phyloP scores from a whole-genome alignment of 2,888 invertebrate genomes.

The Pharmacophagus antenor region DNA sequence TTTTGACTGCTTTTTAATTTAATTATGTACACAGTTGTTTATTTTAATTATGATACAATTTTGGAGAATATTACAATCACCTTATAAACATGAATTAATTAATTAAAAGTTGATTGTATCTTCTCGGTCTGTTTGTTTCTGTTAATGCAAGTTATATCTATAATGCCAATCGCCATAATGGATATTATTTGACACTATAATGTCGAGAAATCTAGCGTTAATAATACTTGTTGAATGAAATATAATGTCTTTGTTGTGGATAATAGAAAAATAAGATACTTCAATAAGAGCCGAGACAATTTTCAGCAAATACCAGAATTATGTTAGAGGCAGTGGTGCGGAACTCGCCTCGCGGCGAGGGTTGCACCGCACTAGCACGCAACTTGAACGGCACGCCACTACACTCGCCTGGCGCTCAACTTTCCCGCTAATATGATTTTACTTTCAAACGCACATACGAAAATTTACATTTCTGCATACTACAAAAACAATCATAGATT shows the following conservation, averaged over 20 bases:
- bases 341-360: slow-evolving; percentile 54
- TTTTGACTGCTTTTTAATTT: too few relatives aligned
- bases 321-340: slow-evolving; percentile 60
- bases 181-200: too few relatives aligned
- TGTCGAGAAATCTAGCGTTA: neutral
- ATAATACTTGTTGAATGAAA: neutral
- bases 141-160: too few relatives aligned
- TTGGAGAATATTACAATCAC: too few relatives aligned
- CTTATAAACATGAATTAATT: too few relatives aligned
- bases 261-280: slow-evolving; percentile 14
- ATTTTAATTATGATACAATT: too few relatives aligned
- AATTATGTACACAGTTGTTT: too few relatives aligned
- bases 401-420: slow-evolving; percentile 53
- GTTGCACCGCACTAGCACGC: slow-evolving; percentile 45
- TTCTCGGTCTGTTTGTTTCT: too few relatives aligned
- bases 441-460: slow-evolving; percentile 76
- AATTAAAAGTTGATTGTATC: too few relatives aligned
- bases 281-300: slow-evolving; percentile 5
- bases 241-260: neutral
- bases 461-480: slow-evolving; percentile 47
- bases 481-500: neutral
- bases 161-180: too few relatives aligned
- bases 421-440: slow-evolving; percentile 71
- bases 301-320: slow-evolving; percentile 41
- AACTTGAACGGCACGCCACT: slow-evolving; percentile 51